Percentiles rank a stretch among this genome's conserved stretches.
phyloP scores from a whole-genome alignment of 2,797 vertebrate genomes.

The Manis pentadactyla region DNA sequence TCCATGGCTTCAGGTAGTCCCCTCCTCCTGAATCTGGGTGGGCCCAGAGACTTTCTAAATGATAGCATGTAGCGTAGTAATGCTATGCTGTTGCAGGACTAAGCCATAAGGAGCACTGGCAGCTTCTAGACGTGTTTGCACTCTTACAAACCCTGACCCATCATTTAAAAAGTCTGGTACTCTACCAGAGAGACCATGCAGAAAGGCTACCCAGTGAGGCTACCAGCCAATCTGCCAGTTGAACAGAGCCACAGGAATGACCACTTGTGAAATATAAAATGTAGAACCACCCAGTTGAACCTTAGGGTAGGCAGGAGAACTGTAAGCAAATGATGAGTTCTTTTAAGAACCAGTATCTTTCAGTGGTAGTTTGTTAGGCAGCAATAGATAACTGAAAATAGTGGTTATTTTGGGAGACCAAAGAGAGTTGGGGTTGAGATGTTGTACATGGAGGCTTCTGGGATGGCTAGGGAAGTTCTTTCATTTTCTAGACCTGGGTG shows the following conservation, averaged over 20 bases:
- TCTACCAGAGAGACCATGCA: not conserved
- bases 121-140: not conserved
- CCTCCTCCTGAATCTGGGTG: not conserved
- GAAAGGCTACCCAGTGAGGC: not conserved
- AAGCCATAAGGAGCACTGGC: not conserved
- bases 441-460: not conserved
- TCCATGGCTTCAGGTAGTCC: not conserved
- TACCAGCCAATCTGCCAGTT: not conserved
- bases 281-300: not conserved
- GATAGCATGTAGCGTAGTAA: not conserved
- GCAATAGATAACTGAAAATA: not conserved
- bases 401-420: not conserved
- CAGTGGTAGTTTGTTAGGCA: not conserved
- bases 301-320: not conserved
- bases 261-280: not conserved
- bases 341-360: not conserved
- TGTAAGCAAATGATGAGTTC: not conserved
- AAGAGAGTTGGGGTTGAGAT: not conserved
- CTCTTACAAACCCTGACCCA: constrained; percentile 13
- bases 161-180: not conserved
- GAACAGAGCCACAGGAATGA: not conserved
- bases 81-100: not conserved
- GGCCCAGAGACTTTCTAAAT: not conserved
- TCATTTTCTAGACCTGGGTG: not conserved
- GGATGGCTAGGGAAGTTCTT: not conserved